A percentile compares a stretch with the other conserved stretches of the same genome.
phyloP scores from a whole-genome alignment of 2,113 vertebrate species.

The Steatornis caripensis region DNA sequence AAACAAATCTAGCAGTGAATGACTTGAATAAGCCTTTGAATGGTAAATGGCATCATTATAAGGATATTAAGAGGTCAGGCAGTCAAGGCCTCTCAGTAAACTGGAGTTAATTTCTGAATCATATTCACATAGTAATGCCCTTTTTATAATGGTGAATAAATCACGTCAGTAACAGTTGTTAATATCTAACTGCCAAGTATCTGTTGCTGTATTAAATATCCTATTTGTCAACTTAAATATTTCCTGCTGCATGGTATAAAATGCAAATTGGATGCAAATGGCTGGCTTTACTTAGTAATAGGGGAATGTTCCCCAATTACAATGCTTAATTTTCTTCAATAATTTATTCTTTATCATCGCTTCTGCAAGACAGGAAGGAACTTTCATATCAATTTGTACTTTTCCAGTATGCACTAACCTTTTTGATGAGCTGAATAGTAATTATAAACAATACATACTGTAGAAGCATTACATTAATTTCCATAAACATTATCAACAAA shows the following conservation, averaged over 20 bases:
- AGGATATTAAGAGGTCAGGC: conserved; percentile 98
- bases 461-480: background rate
- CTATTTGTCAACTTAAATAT: conserved; percentile 97
- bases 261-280: conserved; percentile 80
- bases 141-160: conserved; percentile 92
- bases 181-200: conserved; percentile 96
- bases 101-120: conserved; percentile 96
- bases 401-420: background rate
- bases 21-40: conserved; percentile 82
- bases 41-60: conserved; percentile 99
- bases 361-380: background rate
- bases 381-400: background rate
- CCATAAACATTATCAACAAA: background rate
- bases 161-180: conserved; percentile 96
- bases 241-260: conserved; percentile 78
- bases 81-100: conserved; percentile 92
- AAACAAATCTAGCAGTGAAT: conserved; percentile 66
- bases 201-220: conserved; percentile 86
- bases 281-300: conserved; percentile 20
- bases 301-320: conserved; percentile 43
- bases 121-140: conserved; percentile 93
- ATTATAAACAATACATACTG: background rate
- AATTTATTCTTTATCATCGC: conserved; percentile 30
- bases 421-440: background rate
- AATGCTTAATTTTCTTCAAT: conserved; percentile 21